phyloP scores from a whole-genome alignment of 1,140 invertebrate species.

The Drosophila pachea region DNA sequence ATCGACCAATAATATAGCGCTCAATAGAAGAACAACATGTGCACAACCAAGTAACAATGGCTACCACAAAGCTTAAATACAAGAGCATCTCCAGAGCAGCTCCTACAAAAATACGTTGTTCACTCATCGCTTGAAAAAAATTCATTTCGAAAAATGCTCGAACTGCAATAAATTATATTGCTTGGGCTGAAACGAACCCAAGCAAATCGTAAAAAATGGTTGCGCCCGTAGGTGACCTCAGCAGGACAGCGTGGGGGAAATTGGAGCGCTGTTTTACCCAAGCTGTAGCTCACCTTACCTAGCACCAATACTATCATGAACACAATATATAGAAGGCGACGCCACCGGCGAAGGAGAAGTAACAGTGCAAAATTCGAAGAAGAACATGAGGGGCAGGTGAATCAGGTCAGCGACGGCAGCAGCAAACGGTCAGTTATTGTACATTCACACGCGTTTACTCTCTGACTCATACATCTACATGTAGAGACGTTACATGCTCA shows the following conservation, averaged over 20 bases:
- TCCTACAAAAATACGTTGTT: constrained; percentile 54
- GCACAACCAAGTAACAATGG: constrained; percentile 54
- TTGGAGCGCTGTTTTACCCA: constrained; percentile 32
- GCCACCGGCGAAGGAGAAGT: constrained; percentile 1
- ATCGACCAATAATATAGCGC: constrained; percentile 76
- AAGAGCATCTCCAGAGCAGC: constrained; percentile 2
- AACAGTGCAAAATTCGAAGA: constrained; percentile 9
- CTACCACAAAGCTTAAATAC: constrained; percentile 1
- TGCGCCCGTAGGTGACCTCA: constrained; percentile 24
- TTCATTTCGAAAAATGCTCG: constrained; percentile 76
- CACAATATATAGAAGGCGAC: constrained; percentile 63
- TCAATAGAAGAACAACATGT: constrained; percentile 72
- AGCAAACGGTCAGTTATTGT: constrained; percentile 33
- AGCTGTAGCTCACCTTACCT: constrained; percentile 51
- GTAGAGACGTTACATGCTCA: background rate
- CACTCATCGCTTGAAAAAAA: constrained; percentile 76
- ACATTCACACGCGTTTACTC: constrained; percentile 16
- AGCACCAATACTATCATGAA: constrained; percentile 71
- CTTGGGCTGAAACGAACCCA: constrained; percentile 26
- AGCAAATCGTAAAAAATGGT: constrained; percentile 35
- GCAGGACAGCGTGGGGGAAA: background rate
- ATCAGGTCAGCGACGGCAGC: constrained; percentile 55
- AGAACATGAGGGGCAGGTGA: constrained; percentile 57
- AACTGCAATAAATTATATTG: constrained; percentile 77
- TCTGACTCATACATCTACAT: background rate